These are phyloP conservation scores for Pachypanchax playfairii DNA, from an alignment of 2,113 vertebrate species.

Conservation along the genomic window DNA sequence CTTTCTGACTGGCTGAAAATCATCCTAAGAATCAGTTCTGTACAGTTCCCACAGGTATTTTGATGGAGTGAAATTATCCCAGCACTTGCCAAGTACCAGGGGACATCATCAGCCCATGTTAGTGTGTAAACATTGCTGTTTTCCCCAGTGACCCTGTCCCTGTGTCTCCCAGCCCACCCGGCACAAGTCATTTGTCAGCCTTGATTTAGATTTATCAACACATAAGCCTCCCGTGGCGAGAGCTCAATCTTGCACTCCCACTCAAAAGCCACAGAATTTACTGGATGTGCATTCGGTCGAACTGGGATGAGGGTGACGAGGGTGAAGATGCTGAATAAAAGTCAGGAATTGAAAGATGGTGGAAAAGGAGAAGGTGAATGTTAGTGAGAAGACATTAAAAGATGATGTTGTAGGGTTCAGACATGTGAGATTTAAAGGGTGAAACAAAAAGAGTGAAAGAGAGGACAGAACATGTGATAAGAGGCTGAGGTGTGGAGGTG, in stretches of 20 bases:
- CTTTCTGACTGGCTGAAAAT: conserved; percentile 68
- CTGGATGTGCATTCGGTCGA: conserved; percentile 24
- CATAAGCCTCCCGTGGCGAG: conserved; percentile 20
- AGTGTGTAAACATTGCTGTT: conserved; percentile 71
- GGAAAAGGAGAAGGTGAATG: not conserved
- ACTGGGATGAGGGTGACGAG: not conserved
- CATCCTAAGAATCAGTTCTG: conserved; percentile 46
- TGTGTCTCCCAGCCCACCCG: conserved; percentile 54
- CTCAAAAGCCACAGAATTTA: conserved; percentile 31
- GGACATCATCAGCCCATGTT: conserved; percentile 68
- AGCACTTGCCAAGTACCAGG: conserved; percentile 43
- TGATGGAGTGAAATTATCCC: conserved; percentile 64
- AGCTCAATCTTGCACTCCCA: conserved; percentile 37
- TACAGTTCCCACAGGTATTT: conserved; percentile 61
- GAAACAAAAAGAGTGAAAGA: conserved; percentile 28
- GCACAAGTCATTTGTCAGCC: conserved; percentile 70
- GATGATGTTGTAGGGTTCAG: not conserved
- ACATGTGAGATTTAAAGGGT: conserved; percentile 45
- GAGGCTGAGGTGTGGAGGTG: conserved; percentile 31
- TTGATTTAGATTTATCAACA: conserved; percentile 69
- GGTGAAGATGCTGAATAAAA: not conserved
- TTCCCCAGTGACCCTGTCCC: conserved; percentile 49
- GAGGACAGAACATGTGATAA: conserved; percentile 50
- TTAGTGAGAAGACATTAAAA: not conserved
- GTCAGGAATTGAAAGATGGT: conserved; percentile 14